Evolutionary conservation across 2,888 invertebrate genomes (phyloP).

Genomic region (Syrphus vitripennis): DNA sequence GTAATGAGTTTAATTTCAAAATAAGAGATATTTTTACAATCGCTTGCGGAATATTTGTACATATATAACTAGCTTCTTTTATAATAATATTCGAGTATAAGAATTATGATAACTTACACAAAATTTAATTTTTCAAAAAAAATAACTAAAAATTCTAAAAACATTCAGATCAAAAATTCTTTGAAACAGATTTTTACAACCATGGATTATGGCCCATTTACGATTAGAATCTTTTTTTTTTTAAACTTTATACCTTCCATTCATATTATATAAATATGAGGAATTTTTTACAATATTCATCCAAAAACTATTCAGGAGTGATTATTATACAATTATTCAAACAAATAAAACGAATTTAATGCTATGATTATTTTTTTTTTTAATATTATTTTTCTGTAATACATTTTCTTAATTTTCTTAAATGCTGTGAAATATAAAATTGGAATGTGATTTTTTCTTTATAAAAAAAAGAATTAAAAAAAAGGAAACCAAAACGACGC

Average conservation of each 20-base stretch:
- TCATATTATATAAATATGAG: neutral
- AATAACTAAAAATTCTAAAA: neutral
- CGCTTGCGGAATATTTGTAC: neutral
- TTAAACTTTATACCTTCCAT: too few relatives aligned
- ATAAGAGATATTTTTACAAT: neutral
- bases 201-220: too few relatives aligned
- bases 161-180: neutral
- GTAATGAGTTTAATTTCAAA: neutral
- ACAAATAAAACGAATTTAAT: constrained; percentile 35
- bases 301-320: neutral
- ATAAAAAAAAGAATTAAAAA: too few relatives aligned
- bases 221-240: neutral
- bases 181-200: neutral
- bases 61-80: too few relatives aligned
- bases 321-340: neutral
- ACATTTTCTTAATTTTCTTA: neutral
- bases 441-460: constrained; percentile 47
- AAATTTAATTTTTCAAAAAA: neutral
- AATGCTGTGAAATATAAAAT: constrained; percentile 24
- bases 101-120: too few relatives aligned
- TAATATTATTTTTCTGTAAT: neutral
- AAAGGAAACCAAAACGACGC: constrained; percentile 11
- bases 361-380: constrained; percentile 21
- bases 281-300: neutral
- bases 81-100: too few relatives aligned